Evolutionary conservation across 2,888 invertebrate species (phyloP).

Genomic region (Cylloceria caligata): DNA sequence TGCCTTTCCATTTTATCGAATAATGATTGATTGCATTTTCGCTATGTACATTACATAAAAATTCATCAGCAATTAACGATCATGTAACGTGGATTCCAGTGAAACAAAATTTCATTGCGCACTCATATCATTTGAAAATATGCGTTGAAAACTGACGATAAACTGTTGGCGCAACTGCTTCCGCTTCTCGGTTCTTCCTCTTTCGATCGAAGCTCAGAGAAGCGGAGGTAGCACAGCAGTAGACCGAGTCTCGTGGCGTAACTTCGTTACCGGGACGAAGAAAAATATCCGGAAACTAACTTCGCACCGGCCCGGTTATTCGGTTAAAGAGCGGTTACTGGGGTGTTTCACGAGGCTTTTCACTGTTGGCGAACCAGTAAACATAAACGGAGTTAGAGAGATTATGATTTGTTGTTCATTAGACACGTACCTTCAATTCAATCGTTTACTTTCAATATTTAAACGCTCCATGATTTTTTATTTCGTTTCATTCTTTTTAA

Average conservation of each 20-base stretch:
- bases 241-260: slow-evolving; percentile 47
- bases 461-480: too few relatives aligned
- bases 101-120: slow-evolving; percentile 6
- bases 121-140: slow-evolving; percentile 13
- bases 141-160: background rate
- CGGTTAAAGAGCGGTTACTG: slow-evolving; percentile 50
- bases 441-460: too few relatives aligned
- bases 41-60: background rate
- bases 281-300: slow-evolving; percentile 65
- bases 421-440: background rate
- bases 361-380: slow-evolving; percentile 5
- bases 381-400: background rate
- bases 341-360: slow-evolving; percentile 19
- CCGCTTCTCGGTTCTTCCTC: background rate
- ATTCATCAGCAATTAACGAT: background rate
- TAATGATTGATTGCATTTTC: background rate
- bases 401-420: slow-evolving; percentile 9
- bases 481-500: too few relatives aligned
- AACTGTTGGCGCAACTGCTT: slow-evolving; percentile 7
- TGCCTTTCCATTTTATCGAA: background rate
- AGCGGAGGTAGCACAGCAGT: slow-evolving; percentile 8
- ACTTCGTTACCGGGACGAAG: slow-evolving; percentile 63
- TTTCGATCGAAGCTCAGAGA: slow-evolving; percentile 9
- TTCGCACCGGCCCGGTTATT: slow-evolving; percentile 61
- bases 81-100: background rate